Evolutionary conservation across 1,140 invertebrate species (phyloP), one percentile per base, ranked within the genome.

Genomic region (Zaprionus tsacasi): DNA sequence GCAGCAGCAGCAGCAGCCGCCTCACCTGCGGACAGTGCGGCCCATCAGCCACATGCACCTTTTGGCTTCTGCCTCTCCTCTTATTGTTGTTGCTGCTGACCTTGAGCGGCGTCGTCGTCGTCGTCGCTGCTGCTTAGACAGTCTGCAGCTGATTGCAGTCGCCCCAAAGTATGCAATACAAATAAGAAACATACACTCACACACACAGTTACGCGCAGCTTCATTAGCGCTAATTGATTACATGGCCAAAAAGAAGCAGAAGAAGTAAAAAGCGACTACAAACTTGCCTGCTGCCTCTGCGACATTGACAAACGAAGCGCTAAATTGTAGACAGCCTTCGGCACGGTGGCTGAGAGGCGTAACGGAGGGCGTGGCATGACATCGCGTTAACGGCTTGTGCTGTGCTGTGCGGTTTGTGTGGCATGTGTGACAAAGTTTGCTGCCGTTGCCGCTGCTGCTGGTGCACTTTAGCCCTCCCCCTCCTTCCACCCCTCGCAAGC

Each of bases 141-240:
- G 52, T 65, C 63, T 77, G 54, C 64, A 61, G 33, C 63, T 68
- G 68, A 66, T 72, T 74, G 67, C 60, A 69, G 38, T 54, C 33
- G 15, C 27, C 48, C 58, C 17, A 40, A 75, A 63, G 64, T 66
- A 36, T 61, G 65, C 69, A 70, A 63, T 55, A 60, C 70, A 82
- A 85, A 80, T 64, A 77, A 54, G 68, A 87, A 85, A 36, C 36
- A 10, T 25, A 38, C 33, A 45, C 21, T 21, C 45, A 40, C 15
- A n/a, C 35, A 58, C 17, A 60, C 21, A 33, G 35, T 21, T 11
- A 43, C 60, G 70, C 54, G 60, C 81, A 76, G 71, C 78, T 89
- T 89, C 85, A 89, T 89, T 89, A 89, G 81, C 79, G 81, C 76
- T 89, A 89, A 89, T 89, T 89, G 88, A 89, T 89, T 85, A 80